A percentile compares a stretch with the other conserved stretches of the same genome.
phyloP scores from a whole-genome alignment of 2,797 vertebrate genomes.

The Valencia hispanica region DNA sequence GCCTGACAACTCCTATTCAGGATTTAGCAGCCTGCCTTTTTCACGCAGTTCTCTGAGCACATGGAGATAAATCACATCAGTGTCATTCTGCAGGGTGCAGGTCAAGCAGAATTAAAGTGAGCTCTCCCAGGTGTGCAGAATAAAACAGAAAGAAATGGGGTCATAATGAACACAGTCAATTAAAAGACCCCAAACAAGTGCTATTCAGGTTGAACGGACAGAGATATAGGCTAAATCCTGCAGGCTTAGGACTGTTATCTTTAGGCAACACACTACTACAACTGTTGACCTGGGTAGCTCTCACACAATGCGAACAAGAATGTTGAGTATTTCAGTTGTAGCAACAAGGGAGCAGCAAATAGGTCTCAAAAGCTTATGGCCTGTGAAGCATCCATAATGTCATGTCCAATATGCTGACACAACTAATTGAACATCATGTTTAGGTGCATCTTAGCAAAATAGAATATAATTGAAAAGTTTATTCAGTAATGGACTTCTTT shows the following conservation, averaged over 20 bases:
- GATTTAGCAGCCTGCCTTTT: slow-evolving; percentile 31
- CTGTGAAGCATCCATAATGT: slow-evolving; percentile 43
- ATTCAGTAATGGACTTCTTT: neutral
- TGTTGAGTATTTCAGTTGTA: slow-evolving; percentile 74
- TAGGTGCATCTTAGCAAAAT: neutral
- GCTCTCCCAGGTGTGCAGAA: slow-evolving; percentile 51
- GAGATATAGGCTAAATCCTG: slow-evolving; percentile 62
- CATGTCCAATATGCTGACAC: slow-evolving; percentile 50
- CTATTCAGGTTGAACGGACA: slow-evolving; percentile 66
- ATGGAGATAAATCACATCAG: slow-evolving; percentile 48
- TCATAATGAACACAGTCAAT: slow-evolving; percentile 75
- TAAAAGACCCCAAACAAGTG: slow-evolving; percentile 66
- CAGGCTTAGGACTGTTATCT: slow-evolving; percentile 71
- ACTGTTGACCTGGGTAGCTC: slow-evolving; percentile 65
- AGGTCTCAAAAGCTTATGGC: slow-evolving; percentile 55
- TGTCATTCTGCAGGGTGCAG: slow-evolving; percentile 44
- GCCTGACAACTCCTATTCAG: slow-evolving; percentile 16
- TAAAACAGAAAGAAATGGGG: slow-evolving; percentile 60
- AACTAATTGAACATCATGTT: slow-evolving; percentile 24
- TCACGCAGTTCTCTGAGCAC: slow-evolving; percentile 13
- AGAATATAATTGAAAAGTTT: neutral
- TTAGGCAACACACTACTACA: slow-evolving; percentile 67
- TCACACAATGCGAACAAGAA: slow-evolving; percentile 77
- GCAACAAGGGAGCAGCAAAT: slow-evolving; percentile 66
- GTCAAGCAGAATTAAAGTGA: slow-evolving; percentile 60